A percentile compares a stretch with the other conserved stretches of the same genome.
Evolutionary conservation across 2,888 invertebrate genomes (phyloP).

Genomic region (Sicus ferrugineus): DNA sequence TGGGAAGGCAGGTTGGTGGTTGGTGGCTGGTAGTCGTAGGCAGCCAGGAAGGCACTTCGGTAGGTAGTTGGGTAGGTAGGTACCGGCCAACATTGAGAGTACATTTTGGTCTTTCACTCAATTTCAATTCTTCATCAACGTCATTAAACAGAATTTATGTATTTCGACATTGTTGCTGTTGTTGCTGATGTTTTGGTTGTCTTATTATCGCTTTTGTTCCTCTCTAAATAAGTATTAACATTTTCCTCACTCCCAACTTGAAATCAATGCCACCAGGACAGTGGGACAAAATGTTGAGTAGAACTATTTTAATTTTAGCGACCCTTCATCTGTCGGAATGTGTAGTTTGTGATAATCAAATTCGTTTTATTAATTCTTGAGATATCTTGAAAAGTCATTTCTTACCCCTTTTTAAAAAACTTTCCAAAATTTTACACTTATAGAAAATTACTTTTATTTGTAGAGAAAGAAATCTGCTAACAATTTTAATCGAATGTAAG

Average conservation of each 20-base stretch:
- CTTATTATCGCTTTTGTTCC: not conserved
- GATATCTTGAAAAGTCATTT: too few relatives aligned
- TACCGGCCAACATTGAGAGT: slow-evolving; percentile 3
- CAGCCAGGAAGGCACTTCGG: not conserved
- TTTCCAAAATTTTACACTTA: not conserved
- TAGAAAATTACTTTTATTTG: not conserved
- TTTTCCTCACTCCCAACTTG: not conserved
- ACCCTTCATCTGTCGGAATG: too few relatives aligned
- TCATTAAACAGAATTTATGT: slow-evolving; percentile 34
- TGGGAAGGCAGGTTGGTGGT: not conserved
- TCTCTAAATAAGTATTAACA: too few relatives aligned
- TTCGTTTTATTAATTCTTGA: too few relatives aligned
- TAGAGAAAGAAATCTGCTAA: not conserved
- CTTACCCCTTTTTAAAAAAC: not conserved
- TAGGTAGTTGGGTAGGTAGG: not conserved
- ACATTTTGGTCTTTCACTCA: slow-evolving; percentile 29
- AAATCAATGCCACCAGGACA: not conserved
- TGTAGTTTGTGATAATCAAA: too few relatives aligned
- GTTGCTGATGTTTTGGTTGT: slow-evolving; percentile 16
- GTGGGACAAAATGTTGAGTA: not conserved
- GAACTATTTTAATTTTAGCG: too few relatives aligned
- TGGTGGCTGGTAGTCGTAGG: not conserved
- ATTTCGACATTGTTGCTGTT: not conserved
- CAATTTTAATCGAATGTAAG: not conserved
- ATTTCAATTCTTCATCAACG: slow-evolving; percentile 32